phyloP scores from a whole-genome alignment of 2,888 invertebrate species.

The Platycheirus rosarum region DNA sequence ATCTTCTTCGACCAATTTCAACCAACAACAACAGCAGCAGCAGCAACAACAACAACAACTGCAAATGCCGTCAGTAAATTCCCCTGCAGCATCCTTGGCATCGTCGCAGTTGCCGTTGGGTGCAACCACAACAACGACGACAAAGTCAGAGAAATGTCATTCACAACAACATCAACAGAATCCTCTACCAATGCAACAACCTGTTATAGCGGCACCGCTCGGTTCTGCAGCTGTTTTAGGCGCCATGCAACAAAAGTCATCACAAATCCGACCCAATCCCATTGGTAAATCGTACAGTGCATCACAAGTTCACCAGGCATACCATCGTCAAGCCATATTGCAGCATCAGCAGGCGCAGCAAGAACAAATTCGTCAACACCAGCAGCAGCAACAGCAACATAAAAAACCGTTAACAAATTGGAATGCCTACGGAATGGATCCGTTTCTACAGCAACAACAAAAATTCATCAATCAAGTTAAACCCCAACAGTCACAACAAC shows the following conservation, averaged over 20 bases:
- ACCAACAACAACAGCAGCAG: conserved; percentile 63
- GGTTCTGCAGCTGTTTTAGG: conserved; percentile 61
- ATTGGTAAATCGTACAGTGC: conserved; percentile 81
- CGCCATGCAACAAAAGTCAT: conserved; percentile 62
- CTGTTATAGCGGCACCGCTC: conserved; percentile 67
- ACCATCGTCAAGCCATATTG: conserved; percentile 77
- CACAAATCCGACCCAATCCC: conserved; percentile 75
- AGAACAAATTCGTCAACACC: conserved; percentile 73
- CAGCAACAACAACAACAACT: conserved; percentile 61
- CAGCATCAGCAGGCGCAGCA: conserved; percentile 77
- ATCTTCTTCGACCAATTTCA: conserved; percentile 75
- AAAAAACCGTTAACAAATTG: conserved; percentile 81
- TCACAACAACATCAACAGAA: conserved; percentile 73
- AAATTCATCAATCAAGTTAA: conserved; percentile 46
- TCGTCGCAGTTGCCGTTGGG: conserved; percentile 55
- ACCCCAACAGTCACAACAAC: conserved; percentile 69
- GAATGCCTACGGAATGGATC: conserved; percentile 80
- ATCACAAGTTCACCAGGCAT: conserved; percentile 80
- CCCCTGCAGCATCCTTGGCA: conserved; percentile 63
- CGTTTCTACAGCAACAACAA: conserved; percentile 76
- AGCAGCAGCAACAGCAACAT: conserved; percentile 76
- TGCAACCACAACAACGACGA: conserved; percentile 46
- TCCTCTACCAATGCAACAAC: conserved; percentile 74
- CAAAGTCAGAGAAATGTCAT: conserved; percentile 71
- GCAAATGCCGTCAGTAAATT: conserved; percentile 69